These are phyloP conservation scores for Arion vulgaris DNA, from an alignment of 1,140 invertebrate genomes.

Conservation along the genomic window DNA sequence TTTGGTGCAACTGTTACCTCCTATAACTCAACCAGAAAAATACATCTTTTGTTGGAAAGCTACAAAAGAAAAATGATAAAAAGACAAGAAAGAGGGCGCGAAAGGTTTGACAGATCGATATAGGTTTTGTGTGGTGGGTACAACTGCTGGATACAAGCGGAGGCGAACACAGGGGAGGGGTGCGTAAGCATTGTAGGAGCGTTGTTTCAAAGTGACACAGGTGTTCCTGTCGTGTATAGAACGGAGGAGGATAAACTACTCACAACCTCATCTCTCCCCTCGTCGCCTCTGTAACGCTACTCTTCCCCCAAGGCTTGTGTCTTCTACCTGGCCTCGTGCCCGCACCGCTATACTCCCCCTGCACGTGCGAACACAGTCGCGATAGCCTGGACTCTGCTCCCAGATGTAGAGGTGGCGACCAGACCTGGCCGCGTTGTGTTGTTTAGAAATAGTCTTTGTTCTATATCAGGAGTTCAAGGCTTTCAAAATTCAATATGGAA, in stretches of 20 bases:
- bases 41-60: not conserved
- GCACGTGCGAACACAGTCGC: constrained; percentile 7
- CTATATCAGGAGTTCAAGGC: not conserved
- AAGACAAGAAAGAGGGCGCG: constrained; percentile 8
- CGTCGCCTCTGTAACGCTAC: not conserved
- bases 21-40: not conserved
- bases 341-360: constrained; percentile 7
- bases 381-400: not conserved
- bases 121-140: not conserved
- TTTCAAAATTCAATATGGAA: not conserved
- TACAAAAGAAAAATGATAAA: not conserved
- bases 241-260: not conserved
- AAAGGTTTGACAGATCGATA: not conserved
- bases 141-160: not conserved
- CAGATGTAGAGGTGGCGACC: not conserved
- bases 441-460: not conserved
- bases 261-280: not conserved
- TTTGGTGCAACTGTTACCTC: not conserved
- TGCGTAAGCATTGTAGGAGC: not conserved
- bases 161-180: not conserved
- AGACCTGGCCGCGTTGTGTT: not conserved
- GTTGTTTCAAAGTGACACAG: constrained; percentile 16
- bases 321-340: constrained; percentile 20
- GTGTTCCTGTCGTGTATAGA: constrained; percentile 2
- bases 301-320: not conserved